phyloP scores from a whole-genome alignment of 2,888 invertebrate species.

The Ichneumoninae sp. region DNA sequence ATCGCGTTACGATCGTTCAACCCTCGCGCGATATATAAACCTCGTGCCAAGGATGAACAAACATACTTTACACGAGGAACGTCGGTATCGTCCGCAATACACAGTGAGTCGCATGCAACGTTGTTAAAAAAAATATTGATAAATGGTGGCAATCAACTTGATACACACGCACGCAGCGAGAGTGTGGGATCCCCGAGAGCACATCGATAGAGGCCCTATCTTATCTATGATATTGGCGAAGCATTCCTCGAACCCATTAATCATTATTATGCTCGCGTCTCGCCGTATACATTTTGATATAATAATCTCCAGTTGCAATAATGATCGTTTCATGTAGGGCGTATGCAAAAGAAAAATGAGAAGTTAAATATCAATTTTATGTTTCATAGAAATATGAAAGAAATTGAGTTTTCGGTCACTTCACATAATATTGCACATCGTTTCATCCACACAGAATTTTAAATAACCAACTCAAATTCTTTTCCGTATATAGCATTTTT shows the following conservation, averaged over 20 bases:
- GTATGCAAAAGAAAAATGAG: not conserved
- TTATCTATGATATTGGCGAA: slow-evolving; percentile 62
- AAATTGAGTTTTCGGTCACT: not conserved
- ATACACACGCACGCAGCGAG: slow-evolving; percentile 45
- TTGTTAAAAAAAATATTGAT: slow-evolving; percentile 54
- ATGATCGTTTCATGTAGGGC: not conserved
- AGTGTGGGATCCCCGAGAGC: slow-evolving; percentile 27
- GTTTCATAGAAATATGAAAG: not conserved
- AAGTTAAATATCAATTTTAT: not conserved
- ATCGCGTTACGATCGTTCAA: slow-evolving; percentile 52
- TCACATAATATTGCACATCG: not conserved
- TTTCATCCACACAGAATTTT: too few species aligned
- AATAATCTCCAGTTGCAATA: slow-evolving; percentile 30
- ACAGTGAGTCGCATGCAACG: slow-evolving; percentile 7
- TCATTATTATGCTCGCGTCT: slow-evolving; percentile 55
- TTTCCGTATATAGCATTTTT: not conserved
- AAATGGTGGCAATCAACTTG: slow-evolving; percentile 68
- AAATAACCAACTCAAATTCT: too few species aligned
- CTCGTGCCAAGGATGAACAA: slow-evolving; percentile 44
- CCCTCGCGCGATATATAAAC: slow-evolving; percentile 27
- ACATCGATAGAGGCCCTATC: slow-evolving; percentile 55
- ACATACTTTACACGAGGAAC: slow-evolving; percentile 38
- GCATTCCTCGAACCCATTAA: slow-evolving; percentile 62
- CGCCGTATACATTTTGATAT: slow-evolving; percentile 31
- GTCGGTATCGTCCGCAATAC: slow-evolving; percentile 30